Conservation (phyloP, 2,113 vertebrate species). For the Scopus umbretta region DNA sequence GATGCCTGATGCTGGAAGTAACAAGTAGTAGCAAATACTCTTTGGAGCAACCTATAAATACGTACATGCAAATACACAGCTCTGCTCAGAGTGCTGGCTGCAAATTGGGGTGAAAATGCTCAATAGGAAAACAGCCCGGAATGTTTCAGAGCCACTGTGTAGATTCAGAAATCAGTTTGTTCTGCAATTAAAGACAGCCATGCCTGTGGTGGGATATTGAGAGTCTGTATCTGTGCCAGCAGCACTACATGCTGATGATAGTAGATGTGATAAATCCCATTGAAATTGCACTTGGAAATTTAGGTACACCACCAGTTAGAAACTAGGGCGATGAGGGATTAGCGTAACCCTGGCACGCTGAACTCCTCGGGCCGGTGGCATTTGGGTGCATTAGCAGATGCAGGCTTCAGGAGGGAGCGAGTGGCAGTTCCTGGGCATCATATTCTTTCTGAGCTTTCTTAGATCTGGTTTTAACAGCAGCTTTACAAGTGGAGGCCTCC, state of each 20-base stretch:
- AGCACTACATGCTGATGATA: not conserved
- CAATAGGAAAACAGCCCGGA: not conserved
- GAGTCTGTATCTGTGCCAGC: slow-evolving; percentile 11
- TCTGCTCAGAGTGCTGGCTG: not conserved
- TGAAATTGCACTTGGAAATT: slow-evolving; percentile 58
- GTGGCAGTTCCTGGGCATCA: not conserved
- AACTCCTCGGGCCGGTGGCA: not conserved
- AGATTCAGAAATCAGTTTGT: not conserved
- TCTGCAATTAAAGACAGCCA: not conserved
- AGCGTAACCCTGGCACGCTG: not conserved
- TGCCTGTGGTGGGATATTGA: not conserved
- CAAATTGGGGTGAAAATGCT: not conserved
- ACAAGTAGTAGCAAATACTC: not conserved
- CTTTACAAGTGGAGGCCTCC: not conserved
- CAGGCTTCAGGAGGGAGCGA: not conserved
- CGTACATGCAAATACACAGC: not conserved
- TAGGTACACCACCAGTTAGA: slow-evolving; percentile 38
- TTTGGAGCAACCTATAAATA: not conserved
- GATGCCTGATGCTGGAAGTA: not conserved
- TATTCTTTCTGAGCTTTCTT: not conserved
- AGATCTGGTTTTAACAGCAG: not conserved
- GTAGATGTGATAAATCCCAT: slow-evolving; percentile 33
- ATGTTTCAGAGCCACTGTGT: not conserved
- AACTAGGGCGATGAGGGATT: slow-evolving; percentile 54
- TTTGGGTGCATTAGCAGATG: slow-evolving; percentile 18